Evolutionary conservation across 2,797 vertebrate species (phyloP).

Genomic region (Uromys caudimaculatus): DNA sequence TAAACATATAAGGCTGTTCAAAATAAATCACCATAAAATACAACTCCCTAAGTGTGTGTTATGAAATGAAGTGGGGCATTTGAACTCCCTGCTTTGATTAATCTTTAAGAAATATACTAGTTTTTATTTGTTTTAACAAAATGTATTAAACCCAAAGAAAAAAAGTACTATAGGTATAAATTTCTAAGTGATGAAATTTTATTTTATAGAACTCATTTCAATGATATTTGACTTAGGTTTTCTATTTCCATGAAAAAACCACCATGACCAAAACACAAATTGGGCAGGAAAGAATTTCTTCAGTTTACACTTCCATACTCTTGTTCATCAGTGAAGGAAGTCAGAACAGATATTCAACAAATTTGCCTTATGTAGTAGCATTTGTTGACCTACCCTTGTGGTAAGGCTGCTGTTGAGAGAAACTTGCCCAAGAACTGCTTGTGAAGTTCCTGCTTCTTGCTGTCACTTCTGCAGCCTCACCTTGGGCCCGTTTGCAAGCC

Average conservation of each 20-base stretch:
- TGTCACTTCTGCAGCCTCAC: neutral
- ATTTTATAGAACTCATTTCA: neutral
- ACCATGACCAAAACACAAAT: neutral
- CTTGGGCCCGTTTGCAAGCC: neutral
- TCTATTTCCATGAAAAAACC: neutral
- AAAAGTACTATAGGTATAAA: neutral
- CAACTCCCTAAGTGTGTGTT: neutral
- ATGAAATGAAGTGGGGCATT: neutral
- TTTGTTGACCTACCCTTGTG: neutral
- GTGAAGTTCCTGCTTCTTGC: neutral
- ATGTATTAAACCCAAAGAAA: neutral
- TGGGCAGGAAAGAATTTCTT: neutral
- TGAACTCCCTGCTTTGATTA: neutral
- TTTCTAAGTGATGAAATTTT: neutral
- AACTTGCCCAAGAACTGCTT: neutral
- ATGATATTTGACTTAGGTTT: neutral
- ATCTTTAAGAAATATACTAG: neutral
- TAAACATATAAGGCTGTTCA: slow-evolving; percentile 6
- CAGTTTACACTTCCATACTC: neutral
- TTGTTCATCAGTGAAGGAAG: neutral
- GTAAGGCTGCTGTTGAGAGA: neutral
- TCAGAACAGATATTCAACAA: neutral
- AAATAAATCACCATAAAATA: slow-evolving; percentile 32
- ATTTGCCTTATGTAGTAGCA: neutral
- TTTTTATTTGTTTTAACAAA: slow-evolving; percentile 7